These are phyloP conservation scores for Penelope pileata DNA, from an alignment of 2,113 vertebrate species.

Conservation along the genomic window DNA sequence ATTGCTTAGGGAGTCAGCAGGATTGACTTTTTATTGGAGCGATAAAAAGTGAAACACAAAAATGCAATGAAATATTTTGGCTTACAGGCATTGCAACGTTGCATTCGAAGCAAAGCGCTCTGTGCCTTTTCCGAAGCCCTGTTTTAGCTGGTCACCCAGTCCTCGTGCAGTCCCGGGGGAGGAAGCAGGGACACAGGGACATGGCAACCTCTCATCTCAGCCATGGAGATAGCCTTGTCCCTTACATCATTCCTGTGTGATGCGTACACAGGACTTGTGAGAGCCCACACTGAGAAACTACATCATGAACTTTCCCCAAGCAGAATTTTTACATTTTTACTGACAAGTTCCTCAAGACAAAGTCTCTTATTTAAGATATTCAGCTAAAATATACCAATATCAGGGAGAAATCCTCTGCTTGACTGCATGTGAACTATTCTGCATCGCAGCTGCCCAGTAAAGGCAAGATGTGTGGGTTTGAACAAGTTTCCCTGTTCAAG, in stretches of 20 bases:
- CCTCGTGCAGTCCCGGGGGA: fast-evolving
- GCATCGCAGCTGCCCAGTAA: background rate
- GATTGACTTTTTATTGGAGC: background rate
- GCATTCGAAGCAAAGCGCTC: background rate
- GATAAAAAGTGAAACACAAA: background rate
- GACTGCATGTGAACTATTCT: background rate
- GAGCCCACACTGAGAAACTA: background rate
- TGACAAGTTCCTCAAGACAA: background rate
- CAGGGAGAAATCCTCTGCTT: background rate
- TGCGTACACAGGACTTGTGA: background rate
- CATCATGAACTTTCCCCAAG: background rate
- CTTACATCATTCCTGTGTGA: background rate
- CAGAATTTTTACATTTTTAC: fast-evolving
- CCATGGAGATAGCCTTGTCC: background rate
- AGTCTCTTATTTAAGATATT: background rate
- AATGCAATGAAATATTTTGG: background rate
- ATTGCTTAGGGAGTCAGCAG: background rate
- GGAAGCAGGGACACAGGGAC: background rate
- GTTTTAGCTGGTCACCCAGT: background rate
- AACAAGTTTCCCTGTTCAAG: background rate
- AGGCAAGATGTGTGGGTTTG: background rate
- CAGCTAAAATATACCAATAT: background rate
- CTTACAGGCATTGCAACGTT: background rate
- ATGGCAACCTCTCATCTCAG: background rate
- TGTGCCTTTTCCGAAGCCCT: background rate